Percentiles rank a stretch among this genome's conserved stretches.
phyloP scores from a whole-genome alignment of 2,888 invertebrate species.

The Brachylomia viminalis region DNA sequence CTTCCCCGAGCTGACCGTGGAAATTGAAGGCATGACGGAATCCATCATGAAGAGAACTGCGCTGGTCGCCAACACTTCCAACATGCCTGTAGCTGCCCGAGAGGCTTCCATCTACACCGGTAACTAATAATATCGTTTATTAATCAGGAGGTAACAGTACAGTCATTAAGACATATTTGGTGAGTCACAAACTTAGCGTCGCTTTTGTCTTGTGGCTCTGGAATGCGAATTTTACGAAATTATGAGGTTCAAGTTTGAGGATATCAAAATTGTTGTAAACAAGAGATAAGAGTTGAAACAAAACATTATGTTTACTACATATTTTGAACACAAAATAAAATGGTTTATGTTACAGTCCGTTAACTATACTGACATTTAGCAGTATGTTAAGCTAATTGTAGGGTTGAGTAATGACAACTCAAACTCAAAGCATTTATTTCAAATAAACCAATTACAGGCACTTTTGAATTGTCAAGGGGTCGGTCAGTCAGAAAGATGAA shows the following conservation, averaged over 20 bases:
- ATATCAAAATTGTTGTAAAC: background rate
- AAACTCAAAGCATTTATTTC: too few relatives aligned
- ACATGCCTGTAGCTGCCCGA: slow-evolving; percentile 99
- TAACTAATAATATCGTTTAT: slow-evolving; percentile 56
- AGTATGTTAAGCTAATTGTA: too few relatives aligned
- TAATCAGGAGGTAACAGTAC: background rate
- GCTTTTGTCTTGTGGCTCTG: background rate
- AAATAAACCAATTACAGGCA: too few relatives aligned
- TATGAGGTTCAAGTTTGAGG: too few relatives aligned
- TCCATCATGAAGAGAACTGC: slow-evolving; percentile 99
- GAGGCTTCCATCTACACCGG: slow-evolving; percentile 99
- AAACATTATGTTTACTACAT: too few relatives aligned
- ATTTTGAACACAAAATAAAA: background rate
- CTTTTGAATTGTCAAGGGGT: too few relatives aligned
- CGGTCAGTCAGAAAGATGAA: too few relatives aligned
- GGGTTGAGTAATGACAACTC: too few relatives aligned
- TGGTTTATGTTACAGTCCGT: background rate
- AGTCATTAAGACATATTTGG: background rate
- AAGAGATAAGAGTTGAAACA: background rate
- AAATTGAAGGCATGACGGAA: slow-evolving; percentile 98
- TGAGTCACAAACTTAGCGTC: background rate
- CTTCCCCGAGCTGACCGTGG: slow-evolving; percentile 99
- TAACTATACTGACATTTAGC: background rate
- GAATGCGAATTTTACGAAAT: background rate
- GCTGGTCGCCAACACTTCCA: slow-evolving; percentile 99